These are phyloP conservation scores for Ariopsis seemanni DNA, from an alignment of 2,113 vertebrate genomes.

Conservation along the genomic window DNA sequence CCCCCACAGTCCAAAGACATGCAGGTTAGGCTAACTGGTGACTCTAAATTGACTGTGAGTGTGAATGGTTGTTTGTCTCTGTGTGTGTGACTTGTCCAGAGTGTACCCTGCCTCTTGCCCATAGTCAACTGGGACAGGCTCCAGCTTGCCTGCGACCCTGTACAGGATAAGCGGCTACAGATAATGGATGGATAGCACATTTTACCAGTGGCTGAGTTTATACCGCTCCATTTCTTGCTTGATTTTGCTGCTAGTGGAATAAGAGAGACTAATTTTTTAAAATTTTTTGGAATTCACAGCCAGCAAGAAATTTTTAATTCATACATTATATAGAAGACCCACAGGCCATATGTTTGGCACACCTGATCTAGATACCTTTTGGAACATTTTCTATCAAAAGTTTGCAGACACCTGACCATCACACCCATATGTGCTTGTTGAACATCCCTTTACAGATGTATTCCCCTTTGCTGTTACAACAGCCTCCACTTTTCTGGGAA, in stretches of 20 bases:
- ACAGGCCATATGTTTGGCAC: background rate
- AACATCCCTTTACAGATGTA: background rate
- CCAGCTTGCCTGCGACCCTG: too few species aligned
- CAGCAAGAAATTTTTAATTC: background rate
- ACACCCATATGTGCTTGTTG: background rate
- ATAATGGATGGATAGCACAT: too few species aligned
- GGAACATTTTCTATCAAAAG: background rate
- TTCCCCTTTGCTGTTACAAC: background rate
- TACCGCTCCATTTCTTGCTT: background rate
- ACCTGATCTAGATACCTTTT: background rate
- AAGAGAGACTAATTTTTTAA: background rate
- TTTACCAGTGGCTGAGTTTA: background rate
- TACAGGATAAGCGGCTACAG: too few species aligned
- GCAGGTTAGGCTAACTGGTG: too few species aligned
- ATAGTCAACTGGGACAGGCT: too few species aligned
- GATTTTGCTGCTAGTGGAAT: background rate
- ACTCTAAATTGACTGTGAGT: too few species aligned
- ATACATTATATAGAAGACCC: background rate
- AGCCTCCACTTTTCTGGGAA: background rate
- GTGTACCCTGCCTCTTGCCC: too few species aligned
- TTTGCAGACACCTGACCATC: background rate
- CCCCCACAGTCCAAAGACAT: too few species aligned
- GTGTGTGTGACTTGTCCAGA: too few species aligned
- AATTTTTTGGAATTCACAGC: background rate
- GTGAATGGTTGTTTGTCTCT: too few species aligned